Conservation (phyloP, 1,140 invertebrate genomes). For the Zeugodacus cucurbitae region DNA sequence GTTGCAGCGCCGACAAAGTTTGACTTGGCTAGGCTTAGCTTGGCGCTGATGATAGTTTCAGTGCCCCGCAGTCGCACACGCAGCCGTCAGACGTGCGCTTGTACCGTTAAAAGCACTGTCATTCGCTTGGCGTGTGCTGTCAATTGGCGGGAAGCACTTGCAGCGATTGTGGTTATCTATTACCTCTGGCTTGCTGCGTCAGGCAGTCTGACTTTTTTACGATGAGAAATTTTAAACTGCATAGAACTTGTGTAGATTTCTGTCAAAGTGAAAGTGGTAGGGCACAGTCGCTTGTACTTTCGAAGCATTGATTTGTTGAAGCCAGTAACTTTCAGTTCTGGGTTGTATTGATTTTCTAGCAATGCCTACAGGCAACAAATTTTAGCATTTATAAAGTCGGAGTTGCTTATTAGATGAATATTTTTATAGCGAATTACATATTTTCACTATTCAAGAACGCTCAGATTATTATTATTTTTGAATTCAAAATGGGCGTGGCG, state of each 20-base stretch:
- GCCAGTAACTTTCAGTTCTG: not conserved
- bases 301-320: not conserved
- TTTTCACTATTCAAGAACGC: no score
- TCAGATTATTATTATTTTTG: no score
- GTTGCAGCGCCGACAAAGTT: not conserved
- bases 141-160: not conserved
- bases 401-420: no score
- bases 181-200: not conserved
- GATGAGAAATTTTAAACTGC: not conserved
- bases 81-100: not conserved
- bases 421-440: no score
- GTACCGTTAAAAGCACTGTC: not conserved
- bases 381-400: not conserved
- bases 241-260: not conserved
- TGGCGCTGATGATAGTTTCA: not conserved
- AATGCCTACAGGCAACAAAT: not conserved
- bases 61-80: not conserved
- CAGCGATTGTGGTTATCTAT: not conserved
- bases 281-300: not conserved
- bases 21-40: conserved; percentile 7
- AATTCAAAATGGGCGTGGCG: no score
- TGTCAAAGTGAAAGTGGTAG: not conserved
- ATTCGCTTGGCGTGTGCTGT: not conserved
- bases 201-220: not conserved
- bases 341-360: not conserved